Percentiles rank a stretch among this genome's conserved stretches.
These are phyloP conservation scores for Oreochromis grahami DNA, from an alignment of 2,797 vertebrate genomes.

Conservation along the genomic window DNA sequence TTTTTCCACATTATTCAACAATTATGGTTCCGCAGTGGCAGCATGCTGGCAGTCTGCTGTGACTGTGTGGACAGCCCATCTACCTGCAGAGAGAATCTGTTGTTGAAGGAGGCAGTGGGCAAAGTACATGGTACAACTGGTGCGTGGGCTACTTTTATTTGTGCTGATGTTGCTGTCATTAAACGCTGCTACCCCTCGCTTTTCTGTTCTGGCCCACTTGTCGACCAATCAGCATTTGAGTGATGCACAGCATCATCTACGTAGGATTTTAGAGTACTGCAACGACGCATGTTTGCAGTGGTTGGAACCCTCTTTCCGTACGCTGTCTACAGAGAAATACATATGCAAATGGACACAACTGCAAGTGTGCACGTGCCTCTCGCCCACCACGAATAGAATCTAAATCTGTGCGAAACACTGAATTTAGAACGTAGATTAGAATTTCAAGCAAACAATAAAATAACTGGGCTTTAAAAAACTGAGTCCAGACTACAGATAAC, in stretches of 20 bases:
- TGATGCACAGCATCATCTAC: not conserved
- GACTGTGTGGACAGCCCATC: not conserved
- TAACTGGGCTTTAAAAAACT: not conserved
- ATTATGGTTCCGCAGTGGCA: not conserved
- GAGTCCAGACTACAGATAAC: not conserved
- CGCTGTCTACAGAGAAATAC: not conserved
- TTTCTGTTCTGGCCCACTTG: not conserved
- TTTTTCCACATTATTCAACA: not conserved
- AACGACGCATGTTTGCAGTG: not conserved
- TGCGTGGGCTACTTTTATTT: not conserved
- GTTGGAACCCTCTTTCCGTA: not conserved
- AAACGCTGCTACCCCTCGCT: not conserved
- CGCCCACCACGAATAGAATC: not conserved
- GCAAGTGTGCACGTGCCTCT: not conserved
- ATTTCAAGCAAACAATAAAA: not conserved
- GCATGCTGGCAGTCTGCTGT: not conserved
- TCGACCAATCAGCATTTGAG: not conserved
- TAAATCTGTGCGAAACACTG: not conserved
- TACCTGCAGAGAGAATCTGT: not conserved
- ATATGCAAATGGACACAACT: not conserved
- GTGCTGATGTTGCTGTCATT: too few species aligned
- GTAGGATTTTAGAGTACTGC: not conserved
- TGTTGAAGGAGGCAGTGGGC: not conserved
- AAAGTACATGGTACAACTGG: not conserved
- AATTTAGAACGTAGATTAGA: not conserved